Base-by-base conservation (phyloP, 2,113 vertebrate species). In the Camelus bactrianus region DNA sequence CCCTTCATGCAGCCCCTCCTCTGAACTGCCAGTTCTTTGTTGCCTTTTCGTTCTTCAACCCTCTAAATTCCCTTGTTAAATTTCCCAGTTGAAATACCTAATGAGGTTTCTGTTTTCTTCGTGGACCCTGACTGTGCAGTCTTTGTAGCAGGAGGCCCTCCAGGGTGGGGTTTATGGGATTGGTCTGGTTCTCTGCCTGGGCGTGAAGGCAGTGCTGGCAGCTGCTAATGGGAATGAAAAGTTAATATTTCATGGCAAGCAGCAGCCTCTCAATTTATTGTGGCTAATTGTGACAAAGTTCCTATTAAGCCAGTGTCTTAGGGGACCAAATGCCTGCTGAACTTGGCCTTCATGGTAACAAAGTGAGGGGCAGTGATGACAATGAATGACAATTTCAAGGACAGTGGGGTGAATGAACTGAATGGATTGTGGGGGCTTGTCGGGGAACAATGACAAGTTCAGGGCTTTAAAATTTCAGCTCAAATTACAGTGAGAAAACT, bases 1-100 rank as follows among this genome's bases (percentile, higher is more conserved):
- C 3, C 26, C 30, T 80, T 24, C 16, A 5, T 0, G 2, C 0
- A 3, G 10, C 3, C 13, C 56, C 26, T 70, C 46, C 35, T 48
- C 9, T 38, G 38, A 83, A 35, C 2, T 19, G 20, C 69, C 16
- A 28, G 30, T 6, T 65, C 5, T 52, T 75, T 79, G n/a, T 17
- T 52, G 30, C 1, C 8, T 35, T 92, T 73, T 70, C 64, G 52
- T 76, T 70, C 28, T 72, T 70, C n/a, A 30, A 48, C 35, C 7
- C 22, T 91, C 28, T 60, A 62, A 16, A 54, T 92, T 89, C 54
- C 87, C 42, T 69, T 65, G 69, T 48, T 79, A 50, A 65, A 69
- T 69, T 80, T 73, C 30, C 48, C n/a, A 72, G 12, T 3, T 52
- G 69, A 95, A 84, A 83, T 80, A 32, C 38, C 62, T 84, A 10